phyloP scores from a whole-genome alignment of 2,888 invertebrate genomes.

The Aspidapion aeneum region DNA sequence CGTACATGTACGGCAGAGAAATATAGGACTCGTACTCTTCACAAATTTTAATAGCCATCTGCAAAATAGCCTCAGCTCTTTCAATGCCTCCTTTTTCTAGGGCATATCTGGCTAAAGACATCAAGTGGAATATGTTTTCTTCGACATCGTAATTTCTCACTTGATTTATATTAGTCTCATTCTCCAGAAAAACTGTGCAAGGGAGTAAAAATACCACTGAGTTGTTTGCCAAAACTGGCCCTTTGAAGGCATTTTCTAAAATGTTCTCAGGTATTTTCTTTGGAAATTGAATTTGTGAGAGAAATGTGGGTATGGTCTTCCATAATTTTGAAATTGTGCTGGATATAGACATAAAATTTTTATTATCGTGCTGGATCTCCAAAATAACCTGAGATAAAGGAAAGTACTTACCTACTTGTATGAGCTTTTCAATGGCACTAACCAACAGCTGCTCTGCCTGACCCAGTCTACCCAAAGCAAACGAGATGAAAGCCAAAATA shows the following conservation, averaged over 20 bases:
- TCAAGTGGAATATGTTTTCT: slow-evolving; percentile 44
- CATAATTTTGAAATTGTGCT: too few species aligned
- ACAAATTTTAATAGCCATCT: slow-evolving; percentile 45
- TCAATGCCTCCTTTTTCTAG: slow-evolving; percentile 43
- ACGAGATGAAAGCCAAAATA: slow-evolving; percentile 46
- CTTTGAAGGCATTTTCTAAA: too few species aligned
- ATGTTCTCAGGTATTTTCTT: too few species aligned
- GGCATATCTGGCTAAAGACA: too few species aligned
- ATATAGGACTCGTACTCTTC: slow-evolving; percentile 44
- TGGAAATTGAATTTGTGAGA: too few species aligned
- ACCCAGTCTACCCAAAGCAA: slow-evolving; percentile 43
- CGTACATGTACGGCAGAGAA: slow-evolving; percentile 46
- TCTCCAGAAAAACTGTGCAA: too few species aligned
- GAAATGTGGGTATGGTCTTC: too few species aligned
- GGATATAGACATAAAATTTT: too few species aligned
- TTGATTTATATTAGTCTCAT: slow-evolving; percentile 5
- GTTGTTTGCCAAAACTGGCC: too few species aligned
- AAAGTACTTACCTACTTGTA: slow-evolving; percentile 37
- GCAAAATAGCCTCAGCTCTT: slow-evolving; percentile 44
- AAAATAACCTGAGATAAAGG: too few species aligned
- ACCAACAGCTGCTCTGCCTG: slow-evolving; percentile 46
- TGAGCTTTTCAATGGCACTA: slow-evolving; percentile 45
- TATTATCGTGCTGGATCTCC: too few species aligned
- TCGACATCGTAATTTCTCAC: slow-evolving; percentile 36
- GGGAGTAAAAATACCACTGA: too few species aligned